These are phyloP conservation scores for Lasioglossum baleicum DNA, from an alignment of 1,140 invertebrate genomes.

Conservation along the genomic window DNA sequence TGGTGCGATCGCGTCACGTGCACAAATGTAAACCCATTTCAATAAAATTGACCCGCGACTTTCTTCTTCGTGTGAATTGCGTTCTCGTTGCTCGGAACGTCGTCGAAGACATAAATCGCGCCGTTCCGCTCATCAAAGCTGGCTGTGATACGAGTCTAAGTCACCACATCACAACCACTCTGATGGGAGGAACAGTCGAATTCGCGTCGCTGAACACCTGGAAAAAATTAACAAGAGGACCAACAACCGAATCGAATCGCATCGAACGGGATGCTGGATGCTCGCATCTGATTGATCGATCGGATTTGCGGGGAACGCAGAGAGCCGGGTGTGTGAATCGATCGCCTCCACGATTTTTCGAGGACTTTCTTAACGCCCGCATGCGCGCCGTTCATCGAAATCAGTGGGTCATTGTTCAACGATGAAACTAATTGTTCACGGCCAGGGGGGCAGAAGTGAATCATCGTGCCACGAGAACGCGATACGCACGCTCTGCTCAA, in stretches of 20 bases:
- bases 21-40: too few relatives aligned
- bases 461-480: not conserved
- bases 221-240: not conserved
- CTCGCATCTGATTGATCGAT: not conserved
- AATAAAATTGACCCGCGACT: too few relatives aligned
- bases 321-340: not conserved
- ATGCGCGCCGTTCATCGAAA: slow-evolving; percentile 15
- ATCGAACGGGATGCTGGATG: not conserved
- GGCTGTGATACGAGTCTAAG: slow-evolving; percentile 90
- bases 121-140: slow-evolving; percentile 92
- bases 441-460: slow-evolving; percentile 10
- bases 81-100: too few relatives aligned
- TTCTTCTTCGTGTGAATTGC: too few relatives aligned
- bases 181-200: slow-evolving; percentile 80
- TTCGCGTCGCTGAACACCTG: slow-evolving; percentile 5
- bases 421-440: slow-evolving; percentile 21
- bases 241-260: not conserved
- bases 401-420: slow-evolving; percentile 29
- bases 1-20: too few relatives aligned
- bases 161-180: slow-evolving; percentile 91
- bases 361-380: slow-evolving; percentile 1
- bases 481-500: too few relatives aligned
- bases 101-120: slow-evolving; percentile 61
- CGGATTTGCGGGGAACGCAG: not conserved
- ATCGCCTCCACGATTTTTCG: slow-evolving; percentile 19